A percentile compares a stretch with the other conserved stretches of the same genome.
Conservation (phyloP, 2,888 invertebrate species). For the Synanthedon formicaeformis region DNA sequence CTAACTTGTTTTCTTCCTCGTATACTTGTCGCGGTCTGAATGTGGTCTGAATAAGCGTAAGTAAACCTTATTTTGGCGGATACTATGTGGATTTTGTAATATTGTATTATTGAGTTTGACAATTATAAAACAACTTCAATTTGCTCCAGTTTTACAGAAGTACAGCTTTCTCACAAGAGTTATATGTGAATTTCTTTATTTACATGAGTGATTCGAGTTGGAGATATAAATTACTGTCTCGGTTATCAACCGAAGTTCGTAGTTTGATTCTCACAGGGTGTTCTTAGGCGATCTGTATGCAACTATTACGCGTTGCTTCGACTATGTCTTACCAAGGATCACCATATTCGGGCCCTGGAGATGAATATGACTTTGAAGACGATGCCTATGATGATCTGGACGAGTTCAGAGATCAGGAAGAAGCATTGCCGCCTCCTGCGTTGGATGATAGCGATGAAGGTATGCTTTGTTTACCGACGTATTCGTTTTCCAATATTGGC, state of each 20-base stretch:
- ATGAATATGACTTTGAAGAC: constrained; percentile 81
- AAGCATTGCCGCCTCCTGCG: constrained; percentile 60
- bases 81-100: constrained; percentile 45
- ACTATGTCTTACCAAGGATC: constrained; percentile 78
- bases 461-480: constrained; percentile 18
- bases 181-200: constrained; percentile 39
- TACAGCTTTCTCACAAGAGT: no score
- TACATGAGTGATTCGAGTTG: constrained; percentile 53
- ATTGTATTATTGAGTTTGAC: constrained; percentile 35
- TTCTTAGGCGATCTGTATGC: constrained; percentile 64
- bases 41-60: background rate
- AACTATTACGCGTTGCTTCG: constrained; percentile 67
- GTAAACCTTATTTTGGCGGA: constrained; percentile 12
- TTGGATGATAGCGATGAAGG: constrained; percentile 73
- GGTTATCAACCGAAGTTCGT: constrained; percentile 24
- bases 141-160: constrained; percentile 40
- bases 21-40: no score
- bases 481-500: constrained; percentile 29
- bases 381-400: constrained; percentile 78
- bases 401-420: constrained; percentile 76
- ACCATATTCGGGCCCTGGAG: constrained; percentile 75
- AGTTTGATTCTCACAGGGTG: constrained; percentile 50
- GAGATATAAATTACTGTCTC: constrained; percentile 33
- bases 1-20: constrained; percentile 5
- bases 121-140: constrained; percentile 48